Conservation (phyloP, 2,888 invertebrate species). For the Drosophila mercatorum region DNA sequence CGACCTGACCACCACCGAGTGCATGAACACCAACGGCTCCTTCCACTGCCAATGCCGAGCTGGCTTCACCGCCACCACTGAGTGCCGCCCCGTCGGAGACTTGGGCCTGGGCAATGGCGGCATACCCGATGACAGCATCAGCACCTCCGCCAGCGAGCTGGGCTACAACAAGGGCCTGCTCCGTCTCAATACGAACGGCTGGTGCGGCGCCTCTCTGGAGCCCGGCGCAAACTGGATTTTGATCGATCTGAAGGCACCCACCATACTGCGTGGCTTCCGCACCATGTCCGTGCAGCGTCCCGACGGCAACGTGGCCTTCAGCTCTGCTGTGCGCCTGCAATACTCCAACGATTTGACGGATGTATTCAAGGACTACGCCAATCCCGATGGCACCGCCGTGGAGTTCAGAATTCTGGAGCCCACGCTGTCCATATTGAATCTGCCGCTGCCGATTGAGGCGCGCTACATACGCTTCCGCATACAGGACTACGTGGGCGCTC, state of each 20-base stretch:
- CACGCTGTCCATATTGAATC: slow-evolving; percentile 94
- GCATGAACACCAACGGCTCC: slow-evolving; percentile 94
- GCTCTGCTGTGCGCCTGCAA: slow-evolving; percentile 93
- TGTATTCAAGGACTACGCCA: slow-evolving; percentile 94
- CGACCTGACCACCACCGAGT: slow-evolving; percentile 95
- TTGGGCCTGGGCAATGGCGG: slow-evolving; percentile 92
- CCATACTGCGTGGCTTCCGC: slow-evolving; percentile 94
- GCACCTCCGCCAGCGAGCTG: slow-evolving; percentile 92
- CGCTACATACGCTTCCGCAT: slow-evolving; percentile 94
- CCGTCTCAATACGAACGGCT: slow-evolving; percentile 93
- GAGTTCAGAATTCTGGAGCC: slow-evolving; percentile 96
- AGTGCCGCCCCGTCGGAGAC: slow-evolving; percentile 95
- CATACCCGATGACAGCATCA: slow-evolving; percentile 95
- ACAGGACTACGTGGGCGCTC: slow-evolving; percentile 94
- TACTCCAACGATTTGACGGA: slow-evolving; percentile 96
- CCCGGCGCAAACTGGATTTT: slow-evolving; percentile 95
- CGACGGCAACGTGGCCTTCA: slow-evolving; percentile 94
- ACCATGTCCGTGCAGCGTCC: slow-evolving; percentile 94
- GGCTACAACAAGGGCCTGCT: slow-evolving; percentile 94
- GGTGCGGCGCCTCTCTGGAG: slow-evolving; percentile 95
- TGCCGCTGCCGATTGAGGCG: slow-evolving; percentile 96
- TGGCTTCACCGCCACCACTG: slow-evolving; percentile 93
- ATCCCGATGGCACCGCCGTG: slow-evolving; percentile 96
- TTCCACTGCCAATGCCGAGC: slow-evolving; percentile 94
- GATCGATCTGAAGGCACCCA: slow-evolving; percentile 94